Percentiles rank a stretch among this genome's conserved stretches.
phyloP scores from a whole-genome alignment of 2,888 invertebrate genomes.

The Creontiades dilutus region DNA sequence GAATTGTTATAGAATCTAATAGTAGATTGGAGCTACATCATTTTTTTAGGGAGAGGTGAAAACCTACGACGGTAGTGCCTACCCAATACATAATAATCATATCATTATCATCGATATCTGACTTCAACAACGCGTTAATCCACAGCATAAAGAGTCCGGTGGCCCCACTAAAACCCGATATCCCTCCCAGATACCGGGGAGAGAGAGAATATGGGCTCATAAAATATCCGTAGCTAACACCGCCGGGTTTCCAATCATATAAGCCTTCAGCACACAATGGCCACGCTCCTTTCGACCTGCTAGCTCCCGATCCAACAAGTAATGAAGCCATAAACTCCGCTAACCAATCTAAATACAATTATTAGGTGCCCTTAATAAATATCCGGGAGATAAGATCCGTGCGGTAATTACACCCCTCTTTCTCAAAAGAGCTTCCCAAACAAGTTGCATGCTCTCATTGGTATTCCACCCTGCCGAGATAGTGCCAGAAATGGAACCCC shows the following conservation, averaged over 20 bases:
- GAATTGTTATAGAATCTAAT: too few relatives aligned
- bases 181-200: background rate
- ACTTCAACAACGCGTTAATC: constrained; percentile 36
- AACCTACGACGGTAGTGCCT: background rate
- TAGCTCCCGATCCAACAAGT: constrained; percentile 52
- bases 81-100: constrained; percentile 2
- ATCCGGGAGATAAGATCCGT: constrained; percentile 66
- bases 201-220: background rate
- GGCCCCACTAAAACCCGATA: constrained; percentile 44
- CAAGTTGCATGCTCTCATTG: constrained; percentile 68
- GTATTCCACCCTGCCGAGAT: constrained; percentile 66
- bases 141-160: constrained; percentile 27
- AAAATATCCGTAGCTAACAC: constrained; percentile 11
- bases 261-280: constrained; percentile 65
- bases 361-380: constrained; percentile 67
- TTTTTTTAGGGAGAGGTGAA: background rate
- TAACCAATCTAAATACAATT: constrained; percentile 71
- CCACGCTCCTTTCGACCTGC: background rate
- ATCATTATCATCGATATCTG: constrained; percentile 4
- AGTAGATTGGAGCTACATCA: too few relatives aligned
- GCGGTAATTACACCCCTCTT: constrained; percentile 66
- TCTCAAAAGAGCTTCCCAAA: constrained; percentile 65
- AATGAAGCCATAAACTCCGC: constrained; percentile 69
- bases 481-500: constrained; percentile 65
- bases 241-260: constrained; percentile 65